phyloP scores from a whole-genome alignment of 2,113 vertebrate genomes.

The Brienomyrus longianalis region DNA sequence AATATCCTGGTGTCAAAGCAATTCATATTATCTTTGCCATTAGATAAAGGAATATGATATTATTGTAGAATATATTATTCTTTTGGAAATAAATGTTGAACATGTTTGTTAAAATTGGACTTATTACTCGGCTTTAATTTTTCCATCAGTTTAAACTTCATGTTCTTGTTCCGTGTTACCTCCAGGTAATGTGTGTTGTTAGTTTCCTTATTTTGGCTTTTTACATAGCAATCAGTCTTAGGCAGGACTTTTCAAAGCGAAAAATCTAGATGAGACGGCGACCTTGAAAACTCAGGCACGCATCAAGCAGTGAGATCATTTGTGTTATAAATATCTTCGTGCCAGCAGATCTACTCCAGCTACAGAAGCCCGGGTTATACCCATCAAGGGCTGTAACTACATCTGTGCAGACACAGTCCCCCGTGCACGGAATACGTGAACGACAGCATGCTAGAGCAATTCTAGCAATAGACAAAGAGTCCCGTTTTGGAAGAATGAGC shows the following conservation, averaged over 20 bases:
- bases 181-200: constrained; percentile 13
- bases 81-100: neutral
- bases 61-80: neutral
- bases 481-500: constrained; percentile 76
- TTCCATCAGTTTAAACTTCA: neutral
- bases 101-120: neutral
- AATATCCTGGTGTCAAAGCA: neutral
- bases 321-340: constrained; percentile 83
- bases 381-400: constrained; percentile 40
- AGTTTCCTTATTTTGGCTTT: constrained; percentile 40
- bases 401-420: constrained; percentile 35
- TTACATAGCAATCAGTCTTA: constrained; percentile 34
- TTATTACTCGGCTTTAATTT: neutral
- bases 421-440: constrained; percentile 32
- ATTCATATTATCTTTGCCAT: neutral
- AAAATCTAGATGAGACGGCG: constrained; percentile 57
- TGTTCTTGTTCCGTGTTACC: neutral
- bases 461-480: constrained; percentile 48
- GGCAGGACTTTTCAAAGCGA: constrained; percentile 45
- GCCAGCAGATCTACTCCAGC: constrained; percentile 54
- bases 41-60: neutral
- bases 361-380: constrained; percentile 49
- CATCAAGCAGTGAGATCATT: constrained; percentile 75
- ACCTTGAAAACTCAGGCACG: constrained; percentile 62
- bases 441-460: constrained; percentile 56